phyloP scores from a whole-genome alignment of 2,113 vertebrate genomes.

The Pseudonaja textilis region DNA sequence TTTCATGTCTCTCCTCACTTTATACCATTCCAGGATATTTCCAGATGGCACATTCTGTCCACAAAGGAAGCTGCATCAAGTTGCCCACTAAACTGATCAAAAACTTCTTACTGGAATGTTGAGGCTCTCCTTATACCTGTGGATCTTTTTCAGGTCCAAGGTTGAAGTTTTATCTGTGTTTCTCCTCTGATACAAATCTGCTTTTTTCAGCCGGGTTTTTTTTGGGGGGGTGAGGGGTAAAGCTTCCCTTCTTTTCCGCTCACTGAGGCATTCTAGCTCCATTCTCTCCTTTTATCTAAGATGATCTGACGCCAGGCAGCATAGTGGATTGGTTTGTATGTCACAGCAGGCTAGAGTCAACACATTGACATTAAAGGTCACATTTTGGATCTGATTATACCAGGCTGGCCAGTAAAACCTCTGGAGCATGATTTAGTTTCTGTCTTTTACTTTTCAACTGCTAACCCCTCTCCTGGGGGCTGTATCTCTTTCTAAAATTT shows the following conservation, averaged over 20 bases:
- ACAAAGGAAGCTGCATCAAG: background rate
- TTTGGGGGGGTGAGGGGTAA: background rate
- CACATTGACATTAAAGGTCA: slow-evolving; percentile 53
- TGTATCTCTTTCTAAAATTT: background rate
- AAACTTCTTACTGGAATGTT: background rate
- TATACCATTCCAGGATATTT: background rate
- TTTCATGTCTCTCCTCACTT: background rate
- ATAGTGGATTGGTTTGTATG: slow-evolving; percentile 31
- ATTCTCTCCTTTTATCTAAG: background rate
- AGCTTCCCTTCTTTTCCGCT: background rate
- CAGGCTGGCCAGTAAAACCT: slow-evolving; percentile 41
- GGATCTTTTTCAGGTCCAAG: slow-evolving; percentile 1
- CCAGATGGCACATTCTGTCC: background rate
- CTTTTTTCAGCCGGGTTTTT: background rate
- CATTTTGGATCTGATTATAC: slow-evolving; percentile 29
- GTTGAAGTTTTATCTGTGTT: background rate
- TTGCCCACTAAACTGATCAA: background rate
- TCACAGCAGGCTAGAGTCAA: slow-evolving; percentile 40
- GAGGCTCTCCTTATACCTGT: background rate
- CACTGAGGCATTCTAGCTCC: background rate
- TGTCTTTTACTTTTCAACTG: slow-evolving; percentile 21
- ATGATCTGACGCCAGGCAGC: slow-evolving; percentile 9
- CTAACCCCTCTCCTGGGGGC: slow-evolving; percentile 37
- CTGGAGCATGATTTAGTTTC: slow-evolving; percentile 1
- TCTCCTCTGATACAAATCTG: background rate